phyloP scores from a whole-genome alignment of 2,888 invertebrate species.

The Aradus depressus region DNA sequence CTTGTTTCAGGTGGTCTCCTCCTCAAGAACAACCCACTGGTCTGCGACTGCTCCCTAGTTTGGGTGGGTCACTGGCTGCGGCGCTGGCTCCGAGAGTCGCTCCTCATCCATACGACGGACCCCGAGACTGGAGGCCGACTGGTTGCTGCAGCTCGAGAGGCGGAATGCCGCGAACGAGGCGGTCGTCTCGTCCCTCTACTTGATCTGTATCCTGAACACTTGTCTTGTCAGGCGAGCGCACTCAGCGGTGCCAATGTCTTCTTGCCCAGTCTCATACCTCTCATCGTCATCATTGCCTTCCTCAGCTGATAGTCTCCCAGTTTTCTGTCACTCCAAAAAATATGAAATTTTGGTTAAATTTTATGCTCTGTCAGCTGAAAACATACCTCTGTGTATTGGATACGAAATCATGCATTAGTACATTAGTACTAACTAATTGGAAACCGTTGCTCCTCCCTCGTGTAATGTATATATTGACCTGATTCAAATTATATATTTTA shows the following conservation, averaged over 20 bases:
- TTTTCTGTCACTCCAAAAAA: no score
- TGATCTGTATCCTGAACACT: constrained; percentile 63
- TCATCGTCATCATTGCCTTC: background rate
- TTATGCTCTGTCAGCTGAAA: no score
- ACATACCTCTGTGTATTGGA: no score
- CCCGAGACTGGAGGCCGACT: constrained; percentile 39
- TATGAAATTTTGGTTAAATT: no score
- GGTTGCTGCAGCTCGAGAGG: constrained; percentile 48
- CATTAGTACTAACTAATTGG: no score
- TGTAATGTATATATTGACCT: no score
- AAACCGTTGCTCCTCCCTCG: no score
- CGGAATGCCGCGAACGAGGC: constrained; percentile 57
- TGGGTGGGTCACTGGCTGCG: constrained; percentile 85
- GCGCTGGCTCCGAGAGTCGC: constrained; percentile 77
- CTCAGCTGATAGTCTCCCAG: constrained; percentile 8
- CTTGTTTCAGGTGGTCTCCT: constrained; percentile 60
- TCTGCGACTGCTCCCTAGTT: constrained; percentile 77
- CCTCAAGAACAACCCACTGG: constrained; percentile 70
- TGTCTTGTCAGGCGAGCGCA: constrained; percentile 76
- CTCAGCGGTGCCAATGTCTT: constrained; percentile 47
- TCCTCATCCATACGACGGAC: constrained; percentile 56
- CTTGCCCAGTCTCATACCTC: constrained; percentile 12
- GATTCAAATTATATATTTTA: no score
- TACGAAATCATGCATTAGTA: no score
- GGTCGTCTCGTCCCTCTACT: constrained; percentile 55